Conservation (phyloP, 2,797 vertebrate species). For the Fistularia commersonii region DNA sequence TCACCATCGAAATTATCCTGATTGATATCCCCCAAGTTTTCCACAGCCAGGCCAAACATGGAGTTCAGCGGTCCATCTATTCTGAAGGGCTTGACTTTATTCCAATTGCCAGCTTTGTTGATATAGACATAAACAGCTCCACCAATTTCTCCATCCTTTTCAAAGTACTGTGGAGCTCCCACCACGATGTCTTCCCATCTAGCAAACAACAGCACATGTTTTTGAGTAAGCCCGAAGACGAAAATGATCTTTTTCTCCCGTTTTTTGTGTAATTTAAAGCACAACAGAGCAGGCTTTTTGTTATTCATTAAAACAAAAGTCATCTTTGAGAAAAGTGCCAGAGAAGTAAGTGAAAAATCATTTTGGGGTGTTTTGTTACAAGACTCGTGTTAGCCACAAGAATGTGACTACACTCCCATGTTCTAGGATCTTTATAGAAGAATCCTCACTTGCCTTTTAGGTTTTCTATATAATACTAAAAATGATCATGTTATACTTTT, state of each 20-base stretch:
- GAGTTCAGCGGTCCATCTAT: constrained; percentile 84
- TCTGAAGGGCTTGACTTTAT: constrained; percentile 71
- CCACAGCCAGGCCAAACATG: constrained; percentile 94
- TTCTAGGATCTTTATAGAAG: no score
- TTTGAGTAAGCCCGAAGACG: neutral
- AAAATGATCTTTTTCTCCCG: neutral
- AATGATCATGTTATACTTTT: neutral
- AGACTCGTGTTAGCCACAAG: no score
- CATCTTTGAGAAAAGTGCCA: no score
- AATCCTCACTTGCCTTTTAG: no score
- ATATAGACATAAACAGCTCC: constrained; percentile 91
- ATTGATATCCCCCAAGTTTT: constrained; percentile 92
- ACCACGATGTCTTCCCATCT: constrained; percentile 97
- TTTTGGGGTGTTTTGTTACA: no score
- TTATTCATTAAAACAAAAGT: no score
- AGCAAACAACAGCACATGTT: constrained; percentile 9
- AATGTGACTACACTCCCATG: no score
- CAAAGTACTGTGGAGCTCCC: constrained; percentile 94
- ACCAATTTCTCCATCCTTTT: constrained; percentile 84
- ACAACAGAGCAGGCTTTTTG: no score
- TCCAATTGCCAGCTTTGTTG: constrained; percentile 84
- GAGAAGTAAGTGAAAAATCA: no score
- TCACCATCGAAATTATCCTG: constrained; percentile 87
- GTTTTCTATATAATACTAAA: no score
- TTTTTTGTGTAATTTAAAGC: no score